Evolutionary conservation across 1,140 invertebrate species (phyloP).

Genomic region (Proctacanthus coquilletti): DNA sequence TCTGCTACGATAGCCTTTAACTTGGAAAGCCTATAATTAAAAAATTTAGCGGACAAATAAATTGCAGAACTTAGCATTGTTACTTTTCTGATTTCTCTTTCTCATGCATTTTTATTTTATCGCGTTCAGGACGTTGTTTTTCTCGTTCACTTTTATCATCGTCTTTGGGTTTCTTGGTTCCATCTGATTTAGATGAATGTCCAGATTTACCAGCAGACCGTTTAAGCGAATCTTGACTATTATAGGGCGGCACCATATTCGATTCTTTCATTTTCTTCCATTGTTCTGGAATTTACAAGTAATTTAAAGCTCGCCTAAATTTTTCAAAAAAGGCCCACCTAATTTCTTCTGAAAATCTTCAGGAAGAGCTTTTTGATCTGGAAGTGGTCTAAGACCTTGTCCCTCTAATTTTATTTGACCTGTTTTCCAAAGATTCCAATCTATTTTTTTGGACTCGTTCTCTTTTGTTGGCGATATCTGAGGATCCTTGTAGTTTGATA

Average conservation of each 20-base stretch:
- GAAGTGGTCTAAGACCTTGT: conserved; percentile 29
- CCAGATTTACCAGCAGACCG: conserved; percentile 6
- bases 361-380: conserved; percentile 40
- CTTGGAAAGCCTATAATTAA: conserved; percentile 38
- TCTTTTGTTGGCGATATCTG: too few species aligned
- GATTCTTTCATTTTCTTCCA: conserved; percentile 43
- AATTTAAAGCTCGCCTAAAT: conserved; percentile 2
- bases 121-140: neutral
- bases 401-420: conserved; percentile 28
- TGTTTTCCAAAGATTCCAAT: conserved; percentile 55
- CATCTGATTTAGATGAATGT: conserved; percentile 14
- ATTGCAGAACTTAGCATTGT: neutral
- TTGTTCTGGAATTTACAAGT: conserved; percentile 31
- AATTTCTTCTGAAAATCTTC: conserved; percentile 54
- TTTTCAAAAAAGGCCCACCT: conserved; percentile 23
- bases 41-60: too few species aligned
- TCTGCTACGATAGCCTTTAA: conserved; percentile 39
- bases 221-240: conserved; percentile 20
- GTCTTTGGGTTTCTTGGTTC: conserved; percentile 16
- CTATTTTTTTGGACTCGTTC: conserved; percentile 38
- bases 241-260: neutral
- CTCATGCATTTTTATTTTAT: conserved; percentile 13
- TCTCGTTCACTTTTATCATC: conserved; percentile 18
- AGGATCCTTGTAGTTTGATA: neutral
- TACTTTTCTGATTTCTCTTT: conserved; percentile 19